A percentile compares a stretch with the other conserved stretches of the same genome.
Conservation (phyloP, 2,797 vertebrate species). For the Antrozous pallidus region DNA sequence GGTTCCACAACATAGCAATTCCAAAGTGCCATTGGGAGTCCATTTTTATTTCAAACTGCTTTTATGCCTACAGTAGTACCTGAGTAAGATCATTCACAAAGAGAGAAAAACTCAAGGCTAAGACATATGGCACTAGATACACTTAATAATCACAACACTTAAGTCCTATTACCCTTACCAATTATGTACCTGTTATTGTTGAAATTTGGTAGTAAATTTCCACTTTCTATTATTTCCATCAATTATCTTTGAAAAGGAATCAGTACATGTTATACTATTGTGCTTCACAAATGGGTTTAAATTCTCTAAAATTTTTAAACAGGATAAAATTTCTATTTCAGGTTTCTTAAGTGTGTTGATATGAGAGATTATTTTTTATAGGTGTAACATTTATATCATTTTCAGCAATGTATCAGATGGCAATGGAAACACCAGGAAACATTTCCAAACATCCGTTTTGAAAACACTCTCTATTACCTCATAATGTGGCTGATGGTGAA, state of each 20-base stretch:
- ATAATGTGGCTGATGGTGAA: constrained; percentile 34
- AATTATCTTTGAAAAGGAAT: constrained; percentile 5
- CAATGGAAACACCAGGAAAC: constrained; percentile 67
- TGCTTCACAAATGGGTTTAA: constrained; percentile 3
- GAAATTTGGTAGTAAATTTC: constrained; percentile 56
- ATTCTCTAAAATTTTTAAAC: constrained; percentile 34
- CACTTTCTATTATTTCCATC: not conserved
- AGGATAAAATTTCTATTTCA: constrained; percentile 41
- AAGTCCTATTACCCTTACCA: not conserved
- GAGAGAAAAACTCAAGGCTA: not conserved
- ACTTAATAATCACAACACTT: not conserved
- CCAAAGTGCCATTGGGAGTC: not conserved
- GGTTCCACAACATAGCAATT: not conserved
- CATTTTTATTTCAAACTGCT: constrained; percentile 39
- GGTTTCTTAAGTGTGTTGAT: constrained; percentile 55
- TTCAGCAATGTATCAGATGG: constrained; percentile 69
- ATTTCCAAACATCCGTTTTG: constrained; percentile 70
- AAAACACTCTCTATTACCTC: constrained; percentile 70
- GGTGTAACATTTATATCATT: constrained; percentile 57
- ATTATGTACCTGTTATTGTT: constrained; percentile 4
- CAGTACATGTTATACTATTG: not conserved
- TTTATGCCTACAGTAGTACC: not conserved
- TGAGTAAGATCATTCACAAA: not conserved
- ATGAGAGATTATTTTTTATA: constrained; percentile 65
- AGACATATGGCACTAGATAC: not conserved